Conservation (phyloP, 2,888 invertebrate species). For the Lasiommata megera region DNA sequence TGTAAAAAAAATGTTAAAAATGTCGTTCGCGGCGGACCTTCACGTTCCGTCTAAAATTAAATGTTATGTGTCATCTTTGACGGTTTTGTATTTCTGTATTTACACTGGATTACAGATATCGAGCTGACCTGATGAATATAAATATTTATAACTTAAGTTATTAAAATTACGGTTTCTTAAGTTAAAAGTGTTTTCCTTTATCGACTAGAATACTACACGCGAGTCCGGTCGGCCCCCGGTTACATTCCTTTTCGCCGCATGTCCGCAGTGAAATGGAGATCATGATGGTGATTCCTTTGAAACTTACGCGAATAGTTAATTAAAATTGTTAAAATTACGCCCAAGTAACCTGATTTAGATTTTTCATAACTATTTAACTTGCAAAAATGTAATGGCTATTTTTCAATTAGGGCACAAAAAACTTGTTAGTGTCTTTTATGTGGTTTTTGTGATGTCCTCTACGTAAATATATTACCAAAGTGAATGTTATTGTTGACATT, state of each 20-base stretch:
- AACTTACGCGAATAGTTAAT: constrained; percentile 62
- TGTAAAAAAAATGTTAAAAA: constrained; percentile 81
- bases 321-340: constrained; percentile 64
- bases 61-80: constrained; percentile 83
- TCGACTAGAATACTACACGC: constrained; percentile 51
- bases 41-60: constrained; percentile 81
- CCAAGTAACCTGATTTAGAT: constrained; percentile 59
- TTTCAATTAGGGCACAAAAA: constrained; percentile 75
- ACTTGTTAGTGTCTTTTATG: constrained; percentile 74
- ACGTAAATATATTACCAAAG: constrained; percentile 66
- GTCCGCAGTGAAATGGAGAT: constrained; percentile 77
- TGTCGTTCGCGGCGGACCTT: constrained; percentile 82
- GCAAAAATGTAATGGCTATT: constrained; percentile 73
- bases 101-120: constrained; percentile 83
- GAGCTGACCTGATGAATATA: constrained; percentile 83
- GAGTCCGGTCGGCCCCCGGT: constrained; percentile 76
- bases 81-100: constrained; percentile 83
- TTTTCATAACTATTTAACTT: constrained; percentile 54
- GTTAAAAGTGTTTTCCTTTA: constrained; percentile 82
- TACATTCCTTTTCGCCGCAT: constrained; percentile 78
- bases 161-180: constrained; percentile 83
- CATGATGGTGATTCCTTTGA: constrained; percentile 71
- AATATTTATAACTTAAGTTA: constrained; percentile 83
- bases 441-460: constrained; percentile 71
- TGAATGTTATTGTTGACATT: constrained; percentile 67